These are phyloP conservation scores for Botia kubotai DNA, from an alignment of 2,797 vertebrate genomes.

Conservation along the genomic window DNA sequence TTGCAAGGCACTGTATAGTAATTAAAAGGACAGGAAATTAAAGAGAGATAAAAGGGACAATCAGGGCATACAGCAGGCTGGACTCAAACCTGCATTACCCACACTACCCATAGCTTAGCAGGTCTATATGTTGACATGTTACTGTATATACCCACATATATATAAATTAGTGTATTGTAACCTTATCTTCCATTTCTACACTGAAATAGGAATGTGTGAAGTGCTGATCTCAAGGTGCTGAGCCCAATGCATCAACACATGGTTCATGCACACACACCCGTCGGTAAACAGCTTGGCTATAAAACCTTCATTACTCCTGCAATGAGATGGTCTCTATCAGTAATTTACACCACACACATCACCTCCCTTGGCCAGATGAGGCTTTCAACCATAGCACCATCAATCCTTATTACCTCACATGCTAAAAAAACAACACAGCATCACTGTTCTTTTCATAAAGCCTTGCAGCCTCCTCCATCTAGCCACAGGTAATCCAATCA, in stretches of 20 bases:
- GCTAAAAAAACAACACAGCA: constrained; percentile 18
- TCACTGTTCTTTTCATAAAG: not conserved
- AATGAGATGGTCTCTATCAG: constrained; percentile 32
- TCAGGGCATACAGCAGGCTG: too few species aligned
- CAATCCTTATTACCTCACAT: constrained; percentile 37
- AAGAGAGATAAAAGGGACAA: too few species aligned
- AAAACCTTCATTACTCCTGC: constrained; percentile 45
- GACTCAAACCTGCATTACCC: too few species aligned
- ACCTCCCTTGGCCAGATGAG: constrained; percentile 28
- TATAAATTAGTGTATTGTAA: not conserved
- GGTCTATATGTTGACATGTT: too few species aligned
- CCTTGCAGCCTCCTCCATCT: not conserved
- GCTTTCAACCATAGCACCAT: constrained; percentile 29
- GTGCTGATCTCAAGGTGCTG: not conserved
- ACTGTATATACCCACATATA: too few species aligned
- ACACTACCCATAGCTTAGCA: too few species aligned
- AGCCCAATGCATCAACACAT: not conserved
- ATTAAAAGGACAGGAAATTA: too few species aligned
- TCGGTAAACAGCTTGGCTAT: not conserved
- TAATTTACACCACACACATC: constrained; percentile 26
- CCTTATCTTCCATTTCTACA: not conserved
- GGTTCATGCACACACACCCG: not conserved
- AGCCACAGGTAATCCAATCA: not conserved
- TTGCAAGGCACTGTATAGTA: too few species aligned
- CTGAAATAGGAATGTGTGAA: not conserved